Evolutionary conservation across 2,888 invertebrate genomes (phyloP).

Genomic region (Terebella lapidaria): DNA sequence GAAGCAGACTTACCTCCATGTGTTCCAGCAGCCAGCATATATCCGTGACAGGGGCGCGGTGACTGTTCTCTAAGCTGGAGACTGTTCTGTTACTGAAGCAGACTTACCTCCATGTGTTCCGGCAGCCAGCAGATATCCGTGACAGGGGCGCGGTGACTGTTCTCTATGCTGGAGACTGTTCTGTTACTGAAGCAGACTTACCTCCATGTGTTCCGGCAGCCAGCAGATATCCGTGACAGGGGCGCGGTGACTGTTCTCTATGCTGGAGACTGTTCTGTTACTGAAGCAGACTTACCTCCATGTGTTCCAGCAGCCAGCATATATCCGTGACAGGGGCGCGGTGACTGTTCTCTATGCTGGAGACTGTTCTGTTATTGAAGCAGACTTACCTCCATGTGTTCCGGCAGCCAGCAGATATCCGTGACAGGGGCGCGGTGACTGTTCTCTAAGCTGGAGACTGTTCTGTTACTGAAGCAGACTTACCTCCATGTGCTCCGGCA

Average conservation of each 20-base stretch:
- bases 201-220: slow-evolving; percentile 53
- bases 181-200: slow-evolving; percentile 41
- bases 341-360: slow-evolving; percentile 52
- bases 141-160: slow-evolving; percentile 47
- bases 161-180: slow-evolving; percentile 53
- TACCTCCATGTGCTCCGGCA: slow-evolving; percentile 52
- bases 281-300: slow-evolving; percentile 43
- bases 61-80: slow-evolving; percentile 52
- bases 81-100: slow-evolving; percentile 52
- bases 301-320: slow-evolving; percentile 52
- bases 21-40: slow-evolving; percentile 53
- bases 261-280: slow-evolving; percentile 53
- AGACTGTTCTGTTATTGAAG: slow-evolving; percentile 47
- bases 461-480: slow-evolving; percentile 45
- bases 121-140: slow-evolving; percentile 53
- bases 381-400: slow-evolving; percentile 46
- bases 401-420: slow-evolving; percentile 52
- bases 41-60: slow-evolving; percentile 49
- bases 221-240: slow-evolving; percentile 51
- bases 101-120: slow-evolving; percentile 47
- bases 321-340: slow-evolving; percentile 49
- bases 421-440: slow-evolving; percentile 49
- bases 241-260: slow-evolving; percentile 49
- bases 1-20: slow-evolving; percentile 41
- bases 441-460: slow-evolving; percentile 52